Evolutionary conservation across 2,888 invertebrate genomes (phyloP).

Genomic region (Drosophila quasianomalipes): DNA sequence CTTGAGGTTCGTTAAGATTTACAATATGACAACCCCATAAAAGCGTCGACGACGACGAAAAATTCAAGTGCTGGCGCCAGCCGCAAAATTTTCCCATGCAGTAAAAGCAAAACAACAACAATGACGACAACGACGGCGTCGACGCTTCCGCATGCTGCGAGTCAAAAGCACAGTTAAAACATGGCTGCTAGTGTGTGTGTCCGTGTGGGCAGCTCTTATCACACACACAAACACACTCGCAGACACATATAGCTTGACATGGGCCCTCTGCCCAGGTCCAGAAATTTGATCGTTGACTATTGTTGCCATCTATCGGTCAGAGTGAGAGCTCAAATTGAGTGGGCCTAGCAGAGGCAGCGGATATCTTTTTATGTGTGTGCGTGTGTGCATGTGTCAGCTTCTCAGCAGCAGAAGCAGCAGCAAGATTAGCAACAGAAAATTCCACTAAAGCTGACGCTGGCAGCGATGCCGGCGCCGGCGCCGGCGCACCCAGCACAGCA

Average conservation of each 20-base stretch:
- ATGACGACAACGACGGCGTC: slow-evolving; percentile 3
- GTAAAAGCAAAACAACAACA: slow-evolving; percentile 8
- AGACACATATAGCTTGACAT: slow-evolving; percentile 3
- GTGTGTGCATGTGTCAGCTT: slow-evolving; percentile 18
- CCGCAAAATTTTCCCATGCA: slow-evolving; percentile 53
- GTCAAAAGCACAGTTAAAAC: slow-evolving; percentile 55
- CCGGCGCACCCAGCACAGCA: slow-evolving; percentile 61
- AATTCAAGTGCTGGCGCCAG: slow-evolving; percentile 52
- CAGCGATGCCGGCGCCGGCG: slow-evolving; percentile 59
- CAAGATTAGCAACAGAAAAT: slow-evolving; percentile 71
- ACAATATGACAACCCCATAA: slow-evolving; percentile 25
- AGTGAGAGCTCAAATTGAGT: slow-evolving; percentile 38
- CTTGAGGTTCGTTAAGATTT: slow-evolving; percentile 45
- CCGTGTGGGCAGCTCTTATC: slow-evolving; percentile 35
- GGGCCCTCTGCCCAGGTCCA: slow-evolving; percentile 17
- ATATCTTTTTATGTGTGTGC: slow-evolving; percentile 10
- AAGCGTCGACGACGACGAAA: slow-evolving; percentile 27
- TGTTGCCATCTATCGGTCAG: slow-evolving; percentile 45
- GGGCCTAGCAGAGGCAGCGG: slow-evolving; percentile 25
- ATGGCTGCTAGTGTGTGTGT: slow-evolving; percentile 18
- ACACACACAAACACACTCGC: slow-evolving; percentile 21
- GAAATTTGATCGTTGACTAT: slow-evolving; percentile 50
- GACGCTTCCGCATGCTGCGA: slow-evolving; percentile 66
- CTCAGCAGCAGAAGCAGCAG: slow-evolving; percentile 27
- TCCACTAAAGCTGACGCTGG: slow-evolving; percentile 60